Evolutionary conservation across 37 sponge, comb jelly and placozoan species (phyloP), one percentile per base, ranked within the genome.

Genomic region (Bolinopsis microptera): DNA sequence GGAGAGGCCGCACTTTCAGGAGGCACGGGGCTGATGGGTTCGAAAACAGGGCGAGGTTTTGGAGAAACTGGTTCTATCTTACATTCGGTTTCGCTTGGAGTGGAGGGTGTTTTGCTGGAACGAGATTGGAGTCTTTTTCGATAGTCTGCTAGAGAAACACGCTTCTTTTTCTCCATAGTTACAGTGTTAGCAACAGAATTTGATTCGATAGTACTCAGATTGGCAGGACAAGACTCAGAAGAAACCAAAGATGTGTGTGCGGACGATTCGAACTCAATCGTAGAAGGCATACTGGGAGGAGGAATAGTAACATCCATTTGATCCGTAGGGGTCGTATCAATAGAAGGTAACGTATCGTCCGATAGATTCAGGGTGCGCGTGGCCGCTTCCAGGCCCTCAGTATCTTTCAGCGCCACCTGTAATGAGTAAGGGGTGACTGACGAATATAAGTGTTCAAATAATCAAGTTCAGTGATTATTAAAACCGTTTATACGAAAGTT

Each of bases 71-170:
- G 35, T 32, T 35, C 80, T 16, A 13, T 36, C 30, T 86, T 86
- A 21, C 75, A 72, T 8, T 28, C 31, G 31, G 31, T 21, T 21
- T 86, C 90, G 30, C 26, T 86, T 9, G 61, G 3, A 33, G 31
- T n/a, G 36, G 36, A 33, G 48, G 48, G 90, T 28, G 90, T 22
- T 27, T 86, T 86, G 28, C 61, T 86, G 1, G 80, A 77, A 1
- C 90, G 90, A 8, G 90, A 86, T 39, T 86, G 90, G 5, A 86
- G 90, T 27, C 90, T 18, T 39, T 86, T 86, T n/a, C 90, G 90
- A 27, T 86, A 86, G 22, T 86, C 90, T 0, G 90, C 90, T 24
- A 86, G 61, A 38, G 90, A 39, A 9, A 86, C 90, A 36, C 36
- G 34, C 61, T 86, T 86, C 61, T 86, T 86, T 40, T 86, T 86